Conservation (phyloP, 2,888 invertebrate species). For the Eledona agricola region DNA sequence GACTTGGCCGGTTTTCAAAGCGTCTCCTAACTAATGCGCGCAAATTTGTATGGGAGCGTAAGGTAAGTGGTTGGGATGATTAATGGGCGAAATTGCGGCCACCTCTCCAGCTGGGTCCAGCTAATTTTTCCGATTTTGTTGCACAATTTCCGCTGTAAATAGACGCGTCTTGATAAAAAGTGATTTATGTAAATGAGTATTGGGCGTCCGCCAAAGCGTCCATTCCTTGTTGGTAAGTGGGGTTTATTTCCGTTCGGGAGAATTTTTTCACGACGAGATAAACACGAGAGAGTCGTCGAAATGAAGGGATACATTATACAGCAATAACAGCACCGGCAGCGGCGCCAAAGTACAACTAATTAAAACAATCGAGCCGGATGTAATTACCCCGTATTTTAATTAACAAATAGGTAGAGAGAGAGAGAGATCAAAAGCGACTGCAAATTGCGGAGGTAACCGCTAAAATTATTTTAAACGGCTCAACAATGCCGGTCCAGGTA, state of each 20-base stretch:
- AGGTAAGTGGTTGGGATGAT: constrained; percentile 40
- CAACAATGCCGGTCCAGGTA: constrained; percentile 19
- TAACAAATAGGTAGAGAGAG: constrained; percentile 40
- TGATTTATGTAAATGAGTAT: no score
- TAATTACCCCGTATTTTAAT: constrained; percentile 44
- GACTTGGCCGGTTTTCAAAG: constrained; percentile 29
- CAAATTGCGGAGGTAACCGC: constrained; percentile 41
- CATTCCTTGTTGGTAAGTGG: background rate
- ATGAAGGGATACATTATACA: constrained; percentile 33
- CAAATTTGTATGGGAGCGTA: constrained; percentile 41
- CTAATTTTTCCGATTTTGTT: constrained; percentile 29
- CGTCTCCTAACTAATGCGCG: constrained; percentile 36
- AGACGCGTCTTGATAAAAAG: no score
- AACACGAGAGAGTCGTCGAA: constrained; percentile 12
- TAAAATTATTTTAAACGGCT: constrained; percentile 40
- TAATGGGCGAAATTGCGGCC: constrained; percentile 35
- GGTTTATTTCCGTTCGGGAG: background rate
- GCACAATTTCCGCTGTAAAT: no score
- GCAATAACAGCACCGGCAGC: constrained; percentile 30
- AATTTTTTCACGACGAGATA: constrained; percentile 1
- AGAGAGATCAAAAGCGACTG: constrained; percentile 40
- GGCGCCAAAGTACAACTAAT: constrained; percentile 42
- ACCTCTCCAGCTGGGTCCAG: constrained; percentile 18
- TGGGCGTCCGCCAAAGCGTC: no score
- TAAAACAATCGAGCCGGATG: constrained; percentile 47